Conservation (phyloP, 2,888 invertebrate species). For the Lysandra coridon region DNA sequence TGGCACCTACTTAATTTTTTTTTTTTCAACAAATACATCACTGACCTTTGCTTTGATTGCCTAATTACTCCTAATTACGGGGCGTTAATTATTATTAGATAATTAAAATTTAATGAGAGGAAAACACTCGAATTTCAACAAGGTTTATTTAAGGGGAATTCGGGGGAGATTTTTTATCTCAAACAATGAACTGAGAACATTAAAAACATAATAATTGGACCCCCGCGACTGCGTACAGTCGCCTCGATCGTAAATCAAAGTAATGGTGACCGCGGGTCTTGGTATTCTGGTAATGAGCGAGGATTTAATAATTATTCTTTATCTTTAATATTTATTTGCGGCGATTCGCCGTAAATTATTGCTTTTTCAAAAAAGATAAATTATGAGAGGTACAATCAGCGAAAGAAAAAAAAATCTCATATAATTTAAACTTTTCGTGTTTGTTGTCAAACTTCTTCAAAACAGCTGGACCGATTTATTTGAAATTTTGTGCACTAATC, state of each 20-base stretch:
- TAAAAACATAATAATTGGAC: slow-evolving; percentile 28
- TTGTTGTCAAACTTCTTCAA: background rate
- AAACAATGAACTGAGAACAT: slow-evolving; percentile 17
- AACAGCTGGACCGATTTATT: background rate
- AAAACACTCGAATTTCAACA: background rate
- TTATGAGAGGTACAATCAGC: background rate
- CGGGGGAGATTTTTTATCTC: background rate
- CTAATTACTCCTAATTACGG: background rate
- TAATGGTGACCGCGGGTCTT: slow-evolving; percentile 15
- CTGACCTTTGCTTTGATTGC: background rate
- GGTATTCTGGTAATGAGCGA: slow-evolving; percentile 8
- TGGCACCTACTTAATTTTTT: background rate
- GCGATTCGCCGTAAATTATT: background rate
- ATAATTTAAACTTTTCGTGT: background rate
- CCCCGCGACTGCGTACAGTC: slow-evolving; percentile 11
- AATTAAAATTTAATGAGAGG: background rate
- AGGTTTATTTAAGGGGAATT: slow-evolving; percentile 12
- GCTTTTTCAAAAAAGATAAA: background rate
- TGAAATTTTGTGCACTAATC: too few species aligned
- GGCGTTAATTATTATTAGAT: slow-evolving; percentile 4
- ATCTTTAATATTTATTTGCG: slow-evolving; percentile 6
- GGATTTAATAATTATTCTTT: slow-evolving; percentile 25
- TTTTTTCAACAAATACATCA: background rate
- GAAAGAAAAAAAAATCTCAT: background rate
- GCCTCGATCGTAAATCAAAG: slow-evolving; percentile 17